A percentile compares a stretch with the other conserved stretches of the same genome.
These are phyloP conservation scores for Drosophila setifemur DNA, from an alignment of 1,140 invertebrate genomes.

Conservation along the genomic window DNA sequence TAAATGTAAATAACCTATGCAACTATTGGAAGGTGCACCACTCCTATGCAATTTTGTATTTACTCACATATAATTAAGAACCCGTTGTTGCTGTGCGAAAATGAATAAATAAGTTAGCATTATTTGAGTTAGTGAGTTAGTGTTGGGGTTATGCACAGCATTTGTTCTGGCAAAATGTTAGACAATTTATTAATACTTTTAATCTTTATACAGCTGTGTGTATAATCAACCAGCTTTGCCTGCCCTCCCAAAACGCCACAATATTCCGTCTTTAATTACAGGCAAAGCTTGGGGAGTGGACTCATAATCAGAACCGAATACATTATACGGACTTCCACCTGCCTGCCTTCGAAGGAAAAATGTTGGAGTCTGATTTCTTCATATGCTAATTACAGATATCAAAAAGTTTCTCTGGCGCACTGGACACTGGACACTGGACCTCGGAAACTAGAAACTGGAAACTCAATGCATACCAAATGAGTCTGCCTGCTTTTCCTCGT, in stretches of 20 bases:
- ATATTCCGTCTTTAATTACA: conserved; percentile 1
- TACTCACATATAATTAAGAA: too few species aligned
- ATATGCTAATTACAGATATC: conserved; percentile 74
- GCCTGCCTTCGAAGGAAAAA: conserved; percentile 23
- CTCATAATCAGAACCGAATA: conserved; percentile 31
- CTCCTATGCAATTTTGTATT: too few species aligned
- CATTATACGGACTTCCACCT: conserved; percentile 46
- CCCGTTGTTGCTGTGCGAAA: too few species aligned
- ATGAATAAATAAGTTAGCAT: too few species aligned
- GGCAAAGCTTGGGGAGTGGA: not conserved
- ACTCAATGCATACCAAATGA: conserved; percentile 74
- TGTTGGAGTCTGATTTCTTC: conserved; percentile 49
- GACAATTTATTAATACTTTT: too few species aligned
- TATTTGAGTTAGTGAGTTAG: too few species aligned
- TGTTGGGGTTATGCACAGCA: too few species aligned
- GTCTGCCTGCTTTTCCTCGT: not conserved
- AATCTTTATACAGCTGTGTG: too few species aligned
- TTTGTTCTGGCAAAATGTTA: too few species aligned
- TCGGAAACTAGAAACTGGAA: conserved; percentile 29
- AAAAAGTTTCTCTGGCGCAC: conserved; percentile 57
- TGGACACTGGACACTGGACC: conserved; percentile 24
- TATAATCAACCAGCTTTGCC: not conserved
- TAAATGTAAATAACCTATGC: too few species aligned
- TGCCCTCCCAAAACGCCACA: not conserved
- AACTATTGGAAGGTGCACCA: too few species aligned